Base-by-base conservation (phyloP, 2,888 invertebrate genomes). In the Drosophila meridionalis region DNA sequence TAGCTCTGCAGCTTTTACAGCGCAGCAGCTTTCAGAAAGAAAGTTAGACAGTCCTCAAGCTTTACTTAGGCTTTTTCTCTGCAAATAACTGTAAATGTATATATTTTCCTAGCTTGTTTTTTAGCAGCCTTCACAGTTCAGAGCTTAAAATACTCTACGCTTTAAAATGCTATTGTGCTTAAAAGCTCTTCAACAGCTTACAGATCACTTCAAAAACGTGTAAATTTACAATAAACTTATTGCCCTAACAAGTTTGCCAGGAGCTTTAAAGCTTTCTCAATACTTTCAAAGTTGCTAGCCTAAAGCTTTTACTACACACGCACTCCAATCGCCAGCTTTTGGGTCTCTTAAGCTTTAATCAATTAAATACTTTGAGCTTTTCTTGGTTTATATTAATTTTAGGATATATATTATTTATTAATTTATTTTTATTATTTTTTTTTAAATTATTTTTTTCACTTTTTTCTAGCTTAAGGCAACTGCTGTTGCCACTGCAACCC, bases 401-500 rank as follows among this genome's bases (percentile, higher is more conserved):
- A 20, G 20, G 20, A 20, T 20, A n/a, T 40, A 7, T n/a, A 7
- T 6, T 40, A 4, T 12, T n/a, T 32, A 50, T 20, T 20, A 20
- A 34, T 34, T 30, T 64, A n/a, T 58, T 38, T 52, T 72, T 56
- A 70, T 62, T 76, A 20, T 20, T 20, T 20, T 20, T 20, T 20
- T 1, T 20, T 1, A 40, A 47, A 48, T 64, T 20, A 20, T 20
- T 20, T 20, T 20, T 20, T 20, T 68, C 28, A 48, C 56, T 67
- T 50, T 72, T 47, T 59, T 56, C 73, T 76, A 73, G 68, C 38
- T n/a, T 32, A 32, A n/a, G 36, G 64, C 42, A 65, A 45, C 43
- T 20, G 43, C 32, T n/a, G 45, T 4, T 43, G 40, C 34, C 20
- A 14, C 73, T 60, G 47, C 47, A 14, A 56, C 42, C 60, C 42